Evolutionary conservation across 2,113 vertebrate species (phyloP), one percentile per base, ranked within the genome.

Genomic region (Cebidichthys violaceus): DNA sequence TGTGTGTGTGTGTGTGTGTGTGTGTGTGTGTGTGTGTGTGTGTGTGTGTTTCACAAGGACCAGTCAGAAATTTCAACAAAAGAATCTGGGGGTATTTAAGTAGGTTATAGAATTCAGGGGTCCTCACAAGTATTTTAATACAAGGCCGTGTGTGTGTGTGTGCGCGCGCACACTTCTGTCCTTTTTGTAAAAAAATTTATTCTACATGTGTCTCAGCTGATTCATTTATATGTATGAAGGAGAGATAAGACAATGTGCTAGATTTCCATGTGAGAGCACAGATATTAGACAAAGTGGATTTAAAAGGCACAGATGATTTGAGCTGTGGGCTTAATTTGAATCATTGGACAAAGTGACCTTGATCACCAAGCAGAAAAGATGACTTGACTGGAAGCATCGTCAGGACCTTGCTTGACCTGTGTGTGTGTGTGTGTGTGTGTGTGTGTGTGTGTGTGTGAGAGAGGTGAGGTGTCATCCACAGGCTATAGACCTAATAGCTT

Each of bases 221-320:
- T 87, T 90, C 83, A 90, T 93, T 84, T 83, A 91, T 89, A 90
- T 79, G 87, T 86, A 91, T 90, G 75, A 89, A 55, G 9, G 22
- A n/a, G 50, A 54, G 50, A 84, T 90, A 41, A 39, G 66, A 54
- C 76, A 57, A 61, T 82, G 77, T 77, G 83, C 68, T 64, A 14
- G 81, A 85, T 88, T 92, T 91, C 83, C 88, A 70, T 82, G 74
- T 82, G 83, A 86, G 83, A 78, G 85, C 85, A 77, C 82, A 87
- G 86, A 87, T 85, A 84, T 85, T 69, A 83, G 81, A 89, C 86
- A 29, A 87, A 90, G 85, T 86, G 75, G 88, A 88, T 91, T 91
- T 84, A 91, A 88, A 91, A 91, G 88, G 85, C 2, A 55, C 45
- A 9, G 77, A 84, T 88, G 85, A 90, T 88, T 90, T 74, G 70